A percentile compares a stretch with the other conserved stretches of the same genome.
Conservation (phyloP, 2,797 vertebrate species). For the Botia almorhae region DNA sequence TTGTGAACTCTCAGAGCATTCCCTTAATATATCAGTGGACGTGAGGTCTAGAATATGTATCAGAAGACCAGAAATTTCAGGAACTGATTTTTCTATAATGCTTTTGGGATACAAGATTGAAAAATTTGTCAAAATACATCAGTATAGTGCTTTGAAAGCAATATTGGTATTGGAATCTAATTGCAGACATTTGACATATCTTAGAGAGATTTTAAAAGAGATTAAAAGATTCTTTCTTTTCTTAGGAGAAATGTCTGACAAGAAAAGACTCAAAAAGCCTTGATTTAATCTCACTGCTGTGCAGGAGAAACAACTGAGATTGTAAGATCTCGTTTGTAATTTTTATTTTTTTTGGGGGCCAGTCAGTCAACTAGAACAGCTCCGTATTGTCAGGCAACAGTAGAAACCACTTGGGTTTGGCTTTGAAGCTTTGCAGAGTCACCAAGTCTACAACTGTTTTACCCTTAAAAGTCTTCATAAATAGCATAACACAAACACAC, state of each 20-base stretch:
- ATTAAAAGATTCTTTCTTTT: neutral
- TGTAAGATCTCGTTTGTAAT: neutral
- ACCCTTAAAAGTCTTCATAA: conserved; percentile 38
- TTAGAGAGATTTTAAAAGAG: neutral
- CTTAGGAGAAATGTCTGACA: neutral
- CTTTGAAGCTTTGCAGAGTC: conserved; percentile 15
- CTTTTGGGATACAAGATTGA: neutral
- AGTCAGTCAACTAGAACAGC: conserved; percentile 25
- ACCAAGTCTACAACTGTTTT: conserved; percentile 14
- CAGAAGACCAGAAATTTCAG: too few species aligned
- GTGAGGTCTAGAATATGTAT: neutral
- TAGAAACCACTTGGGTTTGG: conserved; percentile 38
- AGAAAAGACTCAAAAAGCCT: too few species aligned
- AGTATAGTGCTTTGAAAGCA: too few species aligned
- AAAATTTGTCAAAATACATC: neutral
- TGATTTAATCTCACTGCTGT: neutral
- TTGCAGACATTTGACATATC: too few species aligned
- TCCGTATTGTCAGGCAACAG: conserved; percentile 14
- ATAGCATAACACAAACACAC: conserved; percentile 54
- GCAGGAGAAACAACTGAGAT: neutral
- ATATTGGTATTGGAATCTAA: too few species aligned
- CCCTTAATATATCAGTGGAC: neutral
- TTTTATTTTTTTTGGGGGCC: neutral
- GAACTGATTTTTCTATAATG: too few species aligned
- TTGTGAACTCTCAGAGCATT: neutral